Base-by-base conservation (phyloP, 2,888 invertebrate genomes). In the Nineta flava region DNA sequence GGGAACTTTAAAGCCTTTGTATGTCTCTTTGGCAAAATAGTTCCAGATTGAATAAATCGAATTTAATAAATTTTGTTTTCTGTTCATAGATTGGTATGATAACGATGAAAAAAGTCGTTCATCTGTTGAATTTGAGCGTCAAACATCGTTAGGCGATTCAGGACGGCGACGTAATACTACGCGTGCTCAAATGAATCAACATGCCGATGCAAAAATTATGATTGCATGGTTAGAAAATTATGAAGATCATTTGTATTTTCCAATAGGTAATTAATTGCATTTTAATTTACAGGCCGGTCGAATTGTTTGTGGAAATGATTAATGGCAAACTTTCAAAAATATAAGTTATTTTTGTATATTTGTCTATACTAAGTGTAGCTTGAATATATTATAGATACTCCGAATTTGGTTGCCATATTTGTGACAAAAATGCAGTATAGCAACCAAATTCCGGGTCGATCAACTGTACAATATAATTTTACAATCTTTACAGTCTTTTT, bases 171-270 rank as follows among this genome's bases (percentile, higher is more conserved):
- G 69, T 46, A 75, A 77, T 54, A 75, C 73, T 47, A 60, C 70
- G n/a, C 67, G 77, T 51, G 72, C 76, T 1, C 71, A 74, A 48
- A 73, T 76, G 43, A 72, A 72, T 49, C 21, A 34, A 16, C 34
- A 49, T 35, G 15, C 34, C 6, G 75, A 77, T 50, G 77, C 85
- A 1, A 88, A 88, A 67, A 87, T 92, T 52, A 81, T 95, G 64
- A 81, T 97, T 3, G 86, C 95, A 38, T 99, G 97, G 97, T 66
- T 97, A 50, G 97, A 99, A 65, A 91, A 91, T 62, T 87, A 84
- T 57, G 96, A 99, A 64, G 97, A 99, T 69, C 81, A 86, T 65
- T 73, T 83, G 16, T 82, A 84, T 65, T 79, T 97, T 62, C 94
- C 97, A 5, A 77, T 88, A 50, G 83, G 91, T 90, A 64, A 65